Evolutionary conservation across 1,140 invertebrate genomes (phyloP), one percentile per base, ranked within the genome.

Genomic region (Vollenhovia emeryi): DNA sequence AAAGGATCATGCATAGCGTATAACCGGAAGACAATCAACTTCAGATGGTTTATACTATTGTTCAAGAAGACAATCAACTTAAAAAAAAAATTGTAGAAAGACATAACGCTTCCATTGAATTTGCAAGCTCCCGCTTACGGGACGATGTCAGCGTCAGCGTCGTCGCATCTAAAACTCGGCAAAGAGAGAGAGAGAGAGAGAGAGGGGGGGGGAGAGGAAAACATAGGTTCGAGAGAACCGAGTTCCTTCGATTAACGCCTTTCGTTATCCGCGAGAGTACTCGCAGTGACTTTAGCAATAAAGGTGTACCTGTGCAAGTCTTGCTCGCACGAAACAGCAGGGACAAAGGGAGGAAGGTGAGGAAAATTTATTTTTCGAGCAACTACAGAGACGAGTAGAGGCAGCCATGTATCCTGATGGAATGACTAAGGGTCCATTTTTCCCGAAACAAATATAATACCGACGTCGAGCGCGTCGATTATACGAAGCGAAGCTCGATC

Each of bases 341-440:
- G 36, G 45, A 59, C 30, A 24, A 64, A 27, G 7, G 45, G 59
- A 45, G 6, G 50, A 45, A 60, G 57, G 45, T 45, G 74, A 40
- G 11, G 64, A 71, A 52, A 45, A 48, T 85, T 64, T 79, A 79
- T 85, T 88, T 79, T 80, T 80, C 62, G 71, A 78, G 68, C 78
- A 69, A 73, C 9, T 36, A 73, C 50, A 59, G 36, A 83, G 9
- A 43, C 21, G 30, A 36, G 13, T 43, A 21, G 18, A 40, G 21
- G n/a, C 40, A 74, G 57, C 36, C 27, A 87, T 43, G 57, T 73
- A 73, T 89, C 76, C 73, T 64, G 33, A 55, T 30, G 57, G 84
- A 71, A 90, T 82, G 57, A 87, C n/a, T 60, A 87, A 89, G 92
- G 90, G 92, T 90, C 92, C 91, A 94, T 92, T 93, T 94, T 94